Base-by-base conservation (phyloP, 2,888 invertebrate species). In the Monochamus alternatus region DNA sequence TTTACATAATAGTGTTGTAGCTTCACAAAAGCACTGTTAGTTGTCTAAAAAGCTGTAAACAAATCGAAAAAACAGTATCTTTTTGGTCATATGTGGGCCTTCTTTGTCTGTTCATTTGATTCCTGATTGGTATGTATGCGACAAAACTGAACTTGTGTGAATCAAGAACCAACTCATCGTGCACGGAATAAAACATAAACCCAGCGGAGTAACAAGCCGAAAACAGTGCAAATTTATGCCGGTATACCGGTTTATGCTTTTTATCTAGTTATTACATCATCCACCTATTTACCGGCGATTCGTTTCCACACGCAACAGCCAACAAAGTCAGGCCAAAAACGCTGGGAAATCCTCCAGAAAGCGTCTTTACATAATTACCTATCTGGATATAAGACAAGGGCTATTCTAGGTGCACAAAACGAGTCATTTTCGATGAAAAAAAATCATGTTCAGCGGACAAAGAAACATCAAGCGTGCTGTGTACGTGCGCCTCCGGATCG, bases 401-500 rank as follows among this genome's bases (percentile, higher is more conserved):
- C 30, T n/a, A 43, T 68, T 44, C 59, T 60, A 60, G 59, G 44
- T 44, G 30, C 55, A 44, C 68, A 68, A 68, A 68, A 59, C 59
- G 55, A 47, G 14, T 69, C 44, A 47, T 69, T 69, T 60, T 51
- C 14, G 44, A 69, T 47, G 69, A 47, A 60, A 60, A 69, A 69
- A 69, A 69, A 69, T 69, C 69, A 69, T 69, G 60, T 69, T 60
- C 59, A 30, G 68, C 73, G 78, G 80, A 81, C 81, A 81, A 81
- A 80, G 81, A 76, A 81, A 79, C 81, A 81, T 75, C 79, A 52
- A 66, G 76, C 79, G 79, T 68, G 66, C 73, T 66, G 80, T 73
- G 73, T 78, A 81, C 80, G 81, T 81, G 81, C 71, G 58, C 52
- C 38, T 0, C 9, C 78, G 80, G 47, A 65, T 65, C 74, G 52